These are phyloP conservation scores for Kryptolebias ocellatus DNA, from an alignment of 2,797 vertebrate species.

Conservation along the genomic window DNA sequence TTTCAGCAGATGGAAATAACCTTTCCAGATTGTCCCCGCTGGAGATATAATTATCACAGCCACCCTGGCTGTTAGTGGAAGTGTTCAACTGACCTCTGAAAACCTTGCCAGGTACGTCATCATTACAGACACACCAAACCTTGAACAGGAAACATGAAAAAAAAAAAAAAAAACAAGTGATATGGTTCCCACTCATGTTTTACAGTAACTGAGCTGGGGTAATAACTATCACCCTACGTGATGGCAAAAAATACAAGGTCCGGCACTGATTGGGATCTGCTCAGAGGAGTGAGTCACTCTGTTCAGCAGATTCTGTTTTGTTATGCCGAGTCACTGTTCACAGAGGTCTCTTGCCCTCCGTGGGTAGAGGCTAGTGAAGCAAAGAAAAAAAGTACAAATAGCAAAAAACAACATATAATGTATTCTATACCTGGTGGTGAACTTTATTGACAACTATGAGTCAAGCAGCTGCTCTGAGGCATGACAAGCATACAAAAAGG, in stretches of 20 bases:
- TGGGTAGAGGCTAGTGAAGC: neutral
- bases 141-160: conserved; percentile 35
- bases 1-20: conserved; percentile 72
- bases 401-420: neutral
- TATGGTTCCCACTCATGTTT: conserved; percentile 12
- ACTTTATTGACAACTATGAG: conserved; percentile 7
- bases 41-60: conserved; percentile 69
- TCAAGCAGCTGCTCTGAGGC: neutral
- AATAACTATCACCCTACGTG: conserved; percentile 5
- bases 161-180: conserved; percentile 19
- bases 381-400: neutral
- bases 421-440: neutral
- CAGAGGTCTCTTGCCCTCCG: conserved; percentile 1
- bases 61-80: conserved; percentile 58
- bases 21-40: conserved; percentile 68
- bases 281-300: conserved; percentile 17
- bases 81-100: conserved; percentile 50
- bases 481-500: conserved; percentile 9
- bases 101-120: conserved; percentile 51
- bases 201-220: conserved; percentile 1
- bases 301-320: no score
- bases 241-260: conserved; percentile 26
- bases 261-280: conserved; percentile 32
- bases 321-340: neutral
- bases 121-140: conserved; percentile 31